phyloP scores from a whole-genome alignment of 2,113 vertebrate genomes.

The Malurus elegans region DNA sequence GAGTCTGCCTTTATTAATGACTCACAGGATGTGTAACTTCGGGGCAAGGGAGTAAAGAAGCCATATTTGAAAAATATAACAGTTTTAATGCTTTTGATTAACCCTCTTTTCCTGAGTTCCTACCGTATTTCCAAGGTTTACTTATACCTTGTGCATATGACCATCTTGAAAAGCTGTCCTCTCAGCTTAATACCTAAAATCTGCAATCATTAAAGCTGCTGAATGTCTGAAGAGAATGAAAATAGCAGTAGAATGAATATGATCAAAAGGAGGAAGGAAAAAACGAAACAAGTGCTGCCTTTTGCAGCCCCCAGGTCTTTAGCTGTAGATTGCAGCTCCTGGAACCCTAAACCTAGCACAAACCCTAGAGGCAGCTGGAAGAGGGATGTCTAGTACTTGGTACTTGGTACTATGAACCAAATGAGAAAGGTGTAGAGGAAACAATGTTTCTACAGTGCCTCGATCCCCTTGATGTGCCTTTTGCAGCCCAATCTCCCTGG shows the following conservation, averaged over 20 bases:
- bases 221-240: neutral
- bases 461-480: neutral
- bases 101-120: neutral
- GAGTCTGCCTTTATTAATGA: neutral
- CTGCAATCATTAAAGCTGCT: neutral
- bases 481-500: neutral
- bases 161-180: neutral
- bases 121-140: neutral
- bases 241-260: neutral
- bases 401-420: no score
- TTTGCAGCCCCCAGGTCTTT: neutral
- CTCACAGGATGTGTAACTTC: neutral
- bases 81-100: neutral
- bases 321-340: neutral
- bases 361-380: neutral
- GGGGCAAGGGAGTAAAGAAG: neutral
- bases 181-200: neutral
- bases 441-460: neutral
- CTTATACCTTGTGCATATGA: neutral
- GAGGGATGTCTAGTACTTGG: neutral
- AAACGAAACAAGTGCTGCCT: neutral
- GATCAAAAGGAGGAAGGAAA: neutral
- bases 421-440: neutral
- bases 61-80: neutral
- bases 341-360: neutral